A percentile compares a stretch with the other conserved stretches of the same genome.
Evolutionary conservation across 1,140 invertebrate species (phyloP).

Genomic region (Acyrthosiphon pisum): DNA sequence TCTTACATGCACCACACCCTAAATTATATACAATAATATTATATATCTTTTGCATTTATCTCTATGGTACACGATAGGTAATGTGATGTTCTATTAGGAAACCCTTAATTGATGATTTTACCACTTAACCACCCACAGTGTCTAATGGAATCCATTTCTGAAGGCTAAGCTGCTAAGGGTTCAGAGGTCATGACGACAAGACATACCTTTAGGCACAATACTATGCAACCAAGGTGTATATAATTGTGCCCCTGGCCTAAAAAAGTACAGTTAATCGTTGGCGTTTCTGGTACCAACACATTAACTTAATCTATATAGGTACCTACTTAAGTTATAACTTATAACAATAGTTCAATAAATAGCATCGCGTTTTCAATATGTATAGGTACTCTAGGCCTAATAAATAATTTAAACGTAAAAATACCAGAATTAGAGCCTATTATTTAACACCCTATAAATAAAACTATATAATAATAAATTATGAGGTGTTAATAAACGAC

Average conservation of each 20-base stretch:
- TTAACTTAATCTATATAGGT: background rate
- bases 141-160: background rate
- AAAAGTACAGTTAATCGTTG: background rate
- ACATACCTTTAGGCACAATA: background rate
- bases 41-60: conserved; percentile 21
- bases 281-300: background rate
- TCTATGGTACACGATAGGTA: background rate
- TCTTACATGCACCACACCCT: conserved; percentile 31
- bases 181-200: background rate
- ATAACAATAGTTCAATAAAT: background rate
- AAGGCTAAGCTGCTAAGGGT: background rate
- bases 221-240: too few relatives aligned
- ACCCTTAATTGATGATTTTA: conserved; percentile 31
- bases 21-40: background rate
- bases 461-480: background rate
- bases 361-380: background rate
- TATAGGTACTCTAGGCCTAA: background rate
- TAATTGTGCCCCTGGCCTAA: background rate
- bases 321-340: too few relatives aligned
- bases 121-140: background rate
- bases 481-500: background rate
- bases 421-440: too few relatives aligned
- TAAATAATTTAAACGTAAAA: background rate
- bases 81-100: background rate
- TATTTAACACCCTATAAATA: background rate